A percentile compares a stretch with the other conserved stretches of the same genome.
These are phyloP conservation scores for Smittia aterrima DNA, from an alignment of 2,888 invertebrate genomes.

Conservation along the genomic window DNA sequence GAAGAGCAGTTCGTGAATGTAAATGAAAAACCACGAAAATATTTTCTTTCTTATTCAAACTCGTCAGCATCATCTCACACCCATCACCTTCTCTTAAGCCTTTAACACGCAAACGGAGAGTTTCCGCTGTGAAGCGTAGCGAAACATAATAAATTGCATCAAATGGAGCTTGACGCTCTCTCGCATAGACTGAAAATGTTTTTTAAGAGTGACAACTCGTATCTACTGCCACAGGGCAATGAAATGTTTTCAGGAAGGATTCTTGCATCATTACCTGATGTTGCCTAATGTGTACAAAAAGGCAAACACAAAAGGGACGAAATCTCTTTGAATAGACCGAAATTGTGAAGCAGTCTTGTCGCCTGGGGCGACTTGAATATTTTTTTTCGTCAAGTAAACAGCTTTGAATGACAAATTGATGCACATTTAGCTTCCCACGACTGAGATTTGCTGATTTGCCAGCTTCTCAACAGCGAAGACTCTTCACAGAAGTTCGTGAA, in stretches of 20 bases:
- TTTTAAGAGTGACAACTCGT: constrained; percentile 27
- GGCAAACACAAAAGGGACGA: background rate
- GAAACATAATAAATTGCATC: constrained; percentile 15
- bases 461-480: background rate
- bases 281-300: background rate
- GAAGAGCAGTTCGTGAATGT: too few species aligned
- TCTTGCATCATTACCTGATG: constrained; percentile 22
- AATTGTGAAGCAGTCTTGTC: background rate
- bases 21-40: too few species aligned
- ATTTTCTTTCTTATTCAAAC: too few species aligned
- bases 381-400: background rate
- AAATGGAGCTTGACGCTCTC: constrained; percentile 19
- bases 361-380: background rate
- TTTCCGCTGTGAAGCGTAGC: background rate
- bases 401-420: background rate
- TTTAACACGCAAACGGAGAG: background rate
- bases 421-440: constrained; percentile 22
- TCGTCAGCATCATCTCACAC: too few species aligned
- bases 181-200: background rate
- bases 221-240: background rate
- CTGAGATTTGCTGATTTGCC: background rate
- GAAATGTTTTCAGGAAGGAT: background rate
- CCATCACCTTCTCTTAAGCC: too few species aligned
- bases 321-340: background rate
- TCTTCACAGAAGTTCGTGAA: too few species aligned